phyloP scores from a whole-genome alignment of 1,140 invertebrate genomes.

The Cydia fagiglandana region DNA sequence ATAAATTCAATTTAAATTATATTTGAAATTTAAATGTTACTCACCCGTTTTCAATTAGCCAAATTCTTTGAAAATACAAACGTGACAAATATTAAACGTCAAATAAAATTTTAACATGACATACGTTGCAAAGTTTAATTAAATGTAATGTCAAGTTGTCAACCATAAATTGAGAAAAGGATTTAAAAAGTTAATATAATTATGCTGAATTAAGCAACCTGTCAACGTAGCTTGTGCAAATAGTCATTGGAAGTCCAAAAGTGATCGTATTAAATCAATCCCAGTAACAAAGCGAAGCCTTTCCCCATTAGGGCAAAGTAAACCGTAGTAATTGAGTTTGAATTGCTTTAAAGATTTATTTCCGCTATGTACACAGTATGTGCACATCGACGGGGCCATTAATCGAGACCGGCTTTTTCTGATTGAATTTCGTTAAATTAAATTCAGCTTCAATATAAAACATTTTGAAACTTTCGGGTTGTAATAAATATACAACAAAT shows the following conservation, averaged over 20 bases:
- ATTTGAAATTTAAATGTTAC: not conserved
- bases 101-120: not conserved
- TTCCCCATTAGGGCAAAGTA: slow-evolving; percentile 67
- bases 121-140: too few species aligned
- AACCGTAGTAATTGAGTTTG: slow-evolving; percentile 70
- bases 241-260: slow-evolving; percentile 54
- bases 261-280: slow-evolving; percentile 61
- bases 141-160: not conserved
- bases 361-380: slow-evolving; percentile 38
- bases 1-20: not conserved
- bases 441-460: not conserved
- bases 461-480: not conserved
- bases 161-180: not conserved
- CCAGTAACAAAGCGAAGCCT: slow-evolving; percentile 61
- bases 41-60: not conserved
- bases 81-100: not conserved
- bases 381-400: slow-evolving; percentile 11
- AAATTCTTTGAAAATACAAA: not conserved
- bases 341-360: slow-evolving; percentile 73
- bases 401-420: not conserved
- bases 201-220: not conserved
- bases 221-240: slow-evolving; percentile 42
- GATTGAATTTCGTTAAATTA: slow-evolving; percentile 7
- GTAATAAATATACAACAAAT: not conserved
- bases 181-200: not conserved